Conservation (phyloP, 2,888 invertebrate species). For the Callinectes sapidus region DNA sequence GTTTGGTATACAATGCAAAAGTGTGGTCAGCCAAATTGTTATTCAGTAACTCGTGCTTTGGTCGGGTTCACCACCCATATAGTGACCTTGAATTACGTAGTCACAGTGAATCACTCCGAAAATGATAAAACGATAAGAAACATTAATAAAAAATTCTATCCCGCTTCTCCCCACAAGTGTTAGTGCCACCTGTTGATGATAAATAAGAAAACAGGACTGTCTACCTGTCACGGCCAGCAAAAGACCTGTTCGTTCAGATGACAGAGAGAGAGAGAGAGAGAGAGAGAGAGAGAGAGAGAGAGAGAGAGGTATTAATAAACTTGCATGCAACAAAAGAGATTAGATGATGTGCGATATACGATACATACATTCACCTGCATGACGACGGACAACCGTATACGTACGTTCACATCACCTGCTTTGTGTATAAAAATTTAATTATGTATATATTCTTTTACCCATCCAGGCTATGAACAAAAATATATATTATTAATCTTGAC, state of each 20-base stretch:
- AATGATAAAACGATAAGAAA: neutral
- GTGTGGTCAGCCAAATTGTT: neutral
- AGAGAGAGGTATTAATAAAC: neutral
- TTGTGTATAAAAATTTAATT: neutral
- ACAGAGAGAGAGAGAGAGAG: slow-evolving; percentile 37
- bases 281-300: neutral
- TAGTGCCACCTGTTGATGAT: neutral
- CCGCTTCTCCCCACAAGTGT: neutral
- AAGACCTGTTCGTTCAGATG: neutral
- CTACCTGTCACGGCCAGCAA: neutral
- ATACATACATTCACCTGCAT: neutral
- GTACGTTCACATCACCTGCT: neutral
- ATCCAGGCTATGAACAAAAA: neutral
- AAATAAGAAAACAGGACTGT: neutral
- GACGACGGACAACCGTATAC: neutral
- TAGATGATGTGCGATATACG: neutral
- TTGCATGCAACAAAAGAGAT: neutral
- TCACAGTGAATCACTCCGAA: neutral
- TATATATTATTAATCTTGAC: neutral
- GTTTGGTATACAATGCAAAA: neutral
- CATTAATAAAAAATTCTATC: neutral
- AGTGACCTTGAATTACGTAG: neutral
- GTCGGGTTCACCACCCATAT: neutral
- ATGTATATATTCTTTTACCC: neutral
- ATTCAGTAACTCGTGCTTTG: neutral